phyloP scores from a whole-genome alignment of 2,113 vertebrate species.

The Calyptommatus sinebrachiatus region DNA sequence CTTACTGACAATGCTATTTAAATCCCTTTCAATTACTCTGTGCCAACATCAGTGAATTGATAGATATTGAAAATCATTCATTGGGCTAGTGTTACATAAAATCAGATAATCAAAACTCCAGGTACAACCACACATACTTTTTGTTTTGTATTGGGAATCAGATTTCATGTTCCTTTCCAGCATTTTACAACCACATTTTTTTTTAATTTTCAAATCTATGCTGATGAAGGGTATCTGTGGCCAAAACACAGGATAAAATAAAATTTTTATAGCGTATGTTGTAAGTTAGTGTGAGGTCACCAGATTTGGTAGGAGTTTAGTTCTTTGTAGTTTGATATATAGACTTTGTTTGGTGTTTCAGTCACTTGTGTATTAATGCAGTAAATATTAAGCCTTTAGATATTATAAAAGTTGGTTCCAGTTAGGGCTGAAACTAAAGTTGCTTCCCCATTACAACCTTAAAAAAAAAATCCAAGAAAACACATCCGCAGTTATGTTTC shows the following conservation, averaged over 20 bases:
- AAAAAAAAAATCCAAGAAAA: neutral
- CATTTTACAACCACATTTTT: constrained; percentile 50
- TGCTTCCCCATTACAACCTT: constrained; percentile 10
- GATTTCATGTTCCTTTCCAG: constrained; percentile 64
- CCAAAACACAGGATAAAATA: constrained; percentile 65
- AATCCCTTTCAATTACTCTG: constrained; percentile 34
- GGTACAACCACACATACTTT: neutral
- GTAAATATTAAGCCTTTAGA: constrained; percentile 46
- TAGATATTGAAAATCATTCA: constrained; percentile 41
- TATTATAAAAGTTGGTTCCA: constrained; percentile 50
- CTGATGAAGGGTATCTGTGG: constrained; percentile 68
- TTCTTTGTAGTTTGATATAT: constrained; percentile 38
- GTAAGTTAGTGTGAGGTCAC: constrained; percentile 57
- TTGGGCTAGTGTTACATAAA: constrained; percentile 38
- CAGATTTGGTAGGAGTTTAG: constrained; percentile 53
- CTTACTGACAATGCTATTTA: constrained; percentile 28
- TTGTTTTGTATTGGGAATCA: constrained; percentile 49
- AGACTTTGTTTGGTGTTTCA: constrained; percentile 41
- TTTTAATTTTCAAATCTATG: constrained; percentile 60
- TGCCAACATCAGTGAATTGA: constrained; percentile 22
- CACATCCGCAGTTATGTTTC: too few species aligned
- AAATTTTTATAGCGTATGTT: constrained; percentile 68
- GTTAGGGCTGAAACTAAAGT: constrained; percentile 27
- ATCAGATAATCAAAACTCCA: constrained; percentile 39
- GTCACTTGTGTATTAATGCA: constrained; percentile 23